A percentile compares a stretch with the other conserved stretches of the same genome.
Conservation (phyloP, 1,140 invertebrate species). For the Gryllus bimaculatus region DNA sequence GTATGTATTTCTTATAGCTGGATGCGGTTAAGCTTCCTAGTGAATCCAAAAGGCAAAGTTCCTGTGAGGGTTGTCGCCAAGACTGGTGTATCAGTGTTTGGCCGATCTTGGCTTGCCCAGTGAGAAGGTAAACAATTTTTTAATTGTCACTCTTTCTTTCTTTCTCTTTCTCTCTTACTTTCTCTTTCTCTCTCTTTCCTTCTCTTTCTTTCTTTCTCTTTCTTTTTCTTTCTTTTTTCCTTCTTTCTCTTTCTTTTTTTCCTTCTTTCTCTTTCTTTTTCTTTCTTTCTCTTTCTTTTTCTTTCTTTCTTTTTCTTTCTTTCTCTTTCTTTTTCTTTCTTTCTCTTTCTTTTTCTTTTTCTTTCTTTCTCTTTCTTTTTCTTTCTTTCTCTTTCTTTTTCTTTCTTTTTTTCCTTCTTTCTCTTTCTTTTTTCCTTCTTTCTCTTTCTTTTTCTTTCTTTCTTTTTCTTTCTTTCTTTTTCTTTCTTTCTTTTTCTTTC, state of each 20-base stretch:
- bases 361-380: neutral
- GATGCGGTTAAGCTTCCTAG: slow-evolving; percentile 90
- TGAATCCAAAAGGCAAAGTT: slow-evolving; percentile 90
- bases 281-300: neutral
- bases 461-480: neutral
- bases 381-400: neutral
- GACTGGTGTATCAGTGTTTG: slow-evolving; percentile 96
- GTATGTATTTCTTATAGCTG: slow-evolving; percentile 56
- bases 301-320: neutral
- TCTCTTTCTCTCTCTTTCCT: no score
- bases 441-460: no score
- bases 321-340: no score
- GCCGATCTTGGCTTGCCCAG: slow-evolving; percentile 87
- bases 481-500: neutral
- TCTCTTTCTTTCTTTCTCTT: neutral
- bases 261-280: neutral
- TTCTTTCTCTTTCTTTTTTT: no score
- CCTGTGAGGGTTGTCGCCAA: slow-evolving; percentile 92
- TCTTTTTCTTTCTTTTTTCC: no score
- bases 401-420: no score
- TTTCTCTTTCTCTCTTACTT: neutral
- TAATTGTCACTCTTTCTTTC: neutral
- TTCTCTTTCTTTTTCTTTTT: neutral
- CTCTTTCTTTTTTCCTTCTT: no score
- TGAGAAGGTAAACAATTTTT: slow-evolving; percentile 63